Base-by-base conservation (phyloP, 2,113 vertebrate genomes). In the Dendropsophus ebraccatus region DNA sequence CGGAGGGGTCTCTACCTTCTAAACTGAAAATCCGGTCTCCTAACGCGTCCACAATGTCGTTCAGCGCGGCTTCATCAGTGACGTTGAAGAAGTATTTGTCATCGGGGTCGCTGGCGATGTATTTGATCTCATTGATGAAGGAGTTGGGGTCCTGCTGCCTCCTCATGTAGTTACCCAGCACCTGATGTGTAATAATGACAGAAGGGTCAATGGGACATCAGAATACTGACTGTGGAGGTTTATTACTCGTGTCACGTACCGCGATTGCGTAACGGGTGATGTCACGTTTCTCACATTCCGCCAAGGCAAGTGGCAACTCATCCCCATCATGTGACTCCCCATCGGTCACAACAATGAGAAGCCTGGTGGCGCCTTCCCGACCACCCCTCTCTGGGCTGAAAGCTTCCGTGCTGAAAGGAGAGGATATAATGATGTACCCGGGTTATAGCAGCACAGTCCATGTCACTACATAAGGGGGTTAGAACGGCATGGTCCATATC, bases 71-170 rank as follows among this genome's bases (percentile, higher is more conserved):
- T 90, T 99, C 98, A 0, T 99, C 97, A 0, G 95, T 97, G 85
- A 99, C 98, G 0, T 99, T 99, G 91, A 99, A 99, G 90, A 99
- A 99, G 81, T 93, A 98, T 30, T 96, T 97, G 82, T 99, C 97
- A 0, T 97, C 96, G 0, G 97, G 98, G 86, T 98, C 96, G 0
- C 96, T 99, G 92, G 98, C 97, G 0, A 99, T 99, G 73, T 83
- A 94, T 83, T 97, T 96, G 81, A 99, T 99, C 91, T 99, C 98
- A 0, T 80, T 94, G 73, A 99, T 96, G 89, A 99, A 99, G 10
- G 96, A 95, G 84, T 96, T 93, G 0, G 97, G 97, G 70, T 99
- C 96, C 91, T 97, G 95, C 90, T 97, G 96, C 73, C 96, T 93
- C 1, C 98, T 95, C 58, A 97, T 96, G 87, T 99, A 99, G 85